These are phyloP conservation scores for Malacosoma neustria DNA, from an alignment of 2,888 invertebrate genomes.

Conservation along the genomic window DNA sequence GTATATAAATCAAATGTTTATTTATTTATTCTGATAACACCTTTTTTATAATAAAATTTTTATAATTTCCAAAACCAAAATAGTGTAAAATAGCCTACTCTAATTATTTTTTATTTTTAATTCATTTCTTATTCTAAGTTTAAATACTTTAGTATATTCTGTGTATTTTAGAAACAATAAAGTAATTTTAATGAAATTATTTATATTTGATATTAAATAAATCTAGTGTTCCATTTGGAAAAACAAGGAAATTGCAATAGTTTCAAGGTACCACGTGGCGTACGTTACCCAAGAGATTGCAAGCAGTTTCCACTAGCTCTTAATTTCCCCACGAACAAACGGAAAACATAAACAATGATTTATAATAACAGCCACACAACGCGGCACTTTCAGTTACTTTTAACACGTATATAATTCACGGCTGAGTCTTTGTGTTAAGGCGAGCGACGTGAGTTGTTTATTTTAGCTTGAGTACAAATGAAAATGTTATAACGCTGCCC, in stretches of 20 bases:
- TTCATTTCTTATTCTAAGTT: no score
- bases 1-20: no score
- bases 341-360: conserved; percentile 76
- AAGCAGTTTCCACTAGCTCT: conserved; percentile 61
- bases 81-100: no score
- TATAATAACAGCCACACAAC: conserved; percentile 72
- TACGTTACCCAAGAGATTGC: conserved; percentile 47
- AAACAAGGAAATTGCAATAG: conserved; percentile 33
- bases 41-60: no score
- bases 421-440: conserved; percentile 71
- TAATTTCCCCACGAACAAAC: conserved; percentile 68
- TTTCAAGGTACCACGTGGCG: conserved; percentile 34
- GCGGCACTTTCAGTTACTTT: conserved; percentile 74
- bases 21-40: no score
- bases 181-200: no score
- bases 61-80: no score
- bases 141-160: no score
- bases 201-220: no score
- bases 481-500: conserved; percentile 70
- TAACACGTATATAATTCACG: conserved; percentile 75
- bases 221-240: no score
- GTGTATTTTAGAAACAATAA: no score
- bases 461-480: conserved; percentile 71
- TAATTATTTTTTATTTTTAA: no score
- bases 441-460: conserved; percentile 73